Conservation (phyloP, 2,888 invertebrate species). For the Orgyia antiqua region DNA sequence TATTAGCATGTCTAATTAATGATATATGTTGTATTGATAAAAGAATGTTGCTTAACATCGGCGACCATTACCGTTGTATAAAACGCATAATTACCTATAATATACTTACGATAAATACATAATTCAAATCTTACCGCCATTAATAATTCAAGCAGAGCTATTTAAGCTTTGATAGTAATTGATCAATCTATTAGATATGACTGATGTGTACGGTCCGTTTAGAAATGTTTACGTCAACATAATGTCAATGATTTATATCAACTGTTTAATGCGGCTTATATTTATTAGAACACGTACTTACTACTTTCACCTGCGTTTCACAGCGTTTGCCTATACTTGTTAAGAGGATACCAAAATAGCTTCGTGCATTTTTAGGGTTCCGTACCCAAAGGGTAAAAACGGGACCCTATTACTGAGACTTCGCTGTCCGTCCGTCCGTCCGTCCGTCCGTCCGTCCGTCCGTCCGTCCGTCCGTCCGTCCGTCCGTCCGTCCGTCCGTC, state of each 20-base stretch:
- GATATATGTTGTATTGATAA: constrained; percentile 9
- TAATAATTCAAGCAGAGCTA: constrained; percentile 22
- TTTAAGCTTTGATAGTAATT: constrained; percentile 25
- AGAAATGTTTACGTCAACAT: constrained; percentile 17
- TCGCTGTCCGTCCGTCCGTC: too few species aligned
- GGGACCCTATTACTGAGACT: too few species aligned
- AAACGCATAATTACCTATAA: constrained; percentile 21
- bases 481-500: too few species aligned
- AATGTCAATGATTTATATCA: constrained; percentile 17
- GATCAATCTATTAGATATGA: constrained; percentile 29
- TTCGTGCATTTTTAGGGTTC: too few species aligned
- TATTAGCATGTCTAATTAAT: constrained; percentile 22
- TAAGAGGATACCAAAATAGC: too few species aligned
- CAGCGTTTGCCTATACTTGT: too few species aligned
- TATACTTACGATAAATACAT: constrained; percentile 26
- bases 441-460: too few species aligned
- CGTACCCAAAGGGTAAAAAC: too few species aligned
- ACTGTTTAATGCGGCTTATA: background rate
- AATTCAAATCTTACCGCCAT: constrained; percentile 25
- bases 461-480: too few species aligned
- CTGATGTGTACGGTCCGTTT: constrained; percentile 10
- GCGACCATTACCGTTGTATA: constrained; percentile 7
- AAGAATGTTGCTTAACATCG: constrained; percentile 15
- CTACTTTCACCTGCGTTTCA: too few species aligned
- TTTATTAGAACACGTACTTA: too few species aligned